Base-by-base conservation (phyloP, 1,140 invertebrate species). In the Listronotus oregonensis region DNA sequence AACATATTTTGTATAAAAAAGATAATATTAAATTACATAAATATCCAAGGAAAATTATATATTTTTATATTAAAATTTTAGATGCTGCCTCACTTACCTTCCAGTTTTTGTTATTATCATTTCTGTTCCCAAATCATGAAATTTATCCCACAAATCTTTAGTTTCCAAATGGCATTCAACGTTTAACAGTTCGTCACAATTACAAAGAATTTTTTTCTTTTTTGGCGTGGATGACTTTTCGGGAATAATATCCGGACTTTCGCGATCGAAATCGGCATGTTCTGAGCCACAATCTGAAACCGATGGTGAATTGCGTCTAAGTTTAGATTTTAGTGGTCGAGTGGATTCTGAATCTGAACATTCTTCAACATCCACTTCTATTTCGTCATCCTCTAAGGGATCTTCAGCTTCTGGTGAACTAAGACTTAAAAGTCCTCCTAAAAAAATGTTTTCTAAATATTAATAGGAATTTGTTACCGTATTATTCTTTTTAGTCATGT, bases 31-130 rank as follows among this genome's bases (percentile, higher is more conserved):
- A n/a, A n/a, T n/a, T n/a, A n/a, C n/a, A n/a, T n/a, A n/a, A n/a
- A n/a, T n/a, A n/a, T n/a, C n/a, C n/a, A n/a, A n/a, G n/a, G n/a
- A n/a, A n/a, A n/a, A n/a, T n/a, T n/a, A n/a, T n/a, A n/a, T n/a
- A n/a, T n/a, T n/a, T n/a, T n/a, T n/a, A n/a, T n/a, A n/a, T n/a
- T n/a, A n/a, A n/a, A n/a, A n/a, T 27, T 27, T 27, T 27, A 27
- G 2, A 27, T 1, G 1, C 5, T 27, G 21, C 21, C 5, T 18
- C 21, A 81, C 87, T 85, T 83, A 97, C 95, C 95, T 90, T 80
- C 96, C 96, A 67, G 93, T 95, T 83, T 97, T 97, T 8, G 96
- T 98, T 80, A 98, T 97, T 80, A 98, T 98, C 96, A 98, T 98
- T 80, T 98, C 96, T 0, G 95, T 97, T 64, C 94, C 94, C 54